Conservation (phyloP, 1,140 invertebrate species). For the Drosophila seguyi region DNA sequence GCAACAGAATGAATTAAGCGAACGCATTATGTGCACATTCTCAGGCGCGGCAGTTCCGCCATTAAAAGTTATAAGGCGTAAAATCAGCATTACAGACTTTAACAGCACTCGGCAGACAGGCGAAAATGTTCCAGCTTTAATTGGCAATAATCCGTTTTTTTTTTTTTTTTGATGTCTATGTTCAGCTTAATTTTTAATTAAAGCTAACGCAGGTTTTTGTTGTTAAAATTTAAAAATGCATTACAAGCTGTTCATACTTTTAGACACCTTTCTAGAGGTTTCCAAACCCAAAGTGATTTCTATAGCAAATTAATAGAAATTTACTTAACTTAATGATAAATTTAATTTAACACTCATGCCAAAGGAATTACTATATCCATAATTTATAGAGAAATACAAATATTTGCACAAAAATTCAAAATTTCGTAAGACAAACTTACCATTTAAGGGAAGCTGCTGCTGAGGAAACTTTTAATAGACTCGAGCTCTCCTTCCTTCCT, state of each 20-base stretch:
- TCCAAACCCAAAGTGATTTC: too few species aligned
- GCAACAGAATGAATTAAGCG: conserved; percentile 16
- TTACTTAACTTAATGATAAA: too few species aligned
- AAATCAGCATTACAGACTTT: conserved; percentile 10
- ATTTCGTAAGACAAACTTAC: background rate
- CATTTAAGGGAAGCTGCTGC: conserved; percentile 1
- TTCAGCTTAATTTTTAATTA: background rate
- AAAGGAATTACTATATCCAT: background rate
- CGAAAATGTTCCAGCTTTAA: conserved; percentile 2
- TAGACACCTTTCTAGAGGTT: background rate
- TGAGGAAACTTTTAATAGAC: conserved; percentile 6
- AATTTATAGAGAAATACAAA: background rate
- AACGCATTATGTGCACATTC: conserved; percentile 18
- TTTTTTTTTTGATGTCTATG: background rate
- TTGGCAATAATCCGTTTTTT: background rate
- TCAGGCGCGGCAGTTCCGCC: background rate
- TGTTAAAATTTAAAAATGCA: too few species aligned
- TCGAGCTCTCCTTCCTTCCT: background rate
- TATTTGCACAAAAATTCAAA: background rate
- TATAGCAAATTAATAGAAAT: too few species aligned
- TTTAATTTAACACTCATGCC: too few species aligned
- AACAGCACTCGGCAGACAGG: background rate
- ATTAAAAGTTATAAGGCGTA: conserved; percentile 17
- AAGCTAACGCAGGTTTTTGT: background rate
- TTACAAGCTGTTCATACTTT: too few species aligned